Evolutionary conservation across 2,113 vertebrate species (phyloP), one percentile per base, ranked within the genome.

Genomic region (Coptodon rendalli): DNA sequence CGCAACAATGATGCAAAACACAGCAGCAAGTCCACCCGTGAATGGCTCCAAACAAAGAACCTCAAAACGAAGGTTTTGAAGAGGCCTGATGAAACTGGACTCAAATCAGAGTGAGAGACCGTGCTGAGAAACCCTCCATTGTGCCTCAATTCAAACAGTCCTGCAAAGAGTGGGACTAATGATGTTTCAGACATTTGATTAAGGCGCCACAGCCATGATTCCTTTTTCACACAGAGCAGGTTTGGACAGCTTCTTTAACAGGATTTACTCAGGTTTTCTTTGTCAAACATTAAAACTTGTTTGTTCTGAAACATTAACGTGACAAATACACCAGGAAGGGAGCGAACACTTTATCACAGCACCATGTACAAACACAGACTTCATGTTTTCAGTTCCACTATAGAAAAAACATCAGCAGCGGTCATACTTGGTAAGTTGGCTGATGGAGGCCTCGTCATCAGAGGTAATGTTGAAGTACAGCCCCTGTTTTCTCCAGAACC

Each of bases 341-440:
- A 45, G 68, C 5, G 14, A 7, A 0, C 13, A 0, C 38, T 27
- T 73, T 27, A 43, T 73, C 38, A 24, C 22, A 73, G 68, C 38
- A 27, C 38, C 22, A 9, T 0, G 43, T 10, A 19, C 16, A 9
- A 57, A 38, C n/a, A 57, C 19, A 19, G 2, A 40, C 56, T 16
- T 45, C 4, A 53, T 19, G 13, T 24, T 19, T 52, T 50, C 22
- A 29, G n/a, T 4, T 1, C 52, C 10, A 61, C 9, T 5, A 71
- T n/a, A 22, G 48, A 59, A 63, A n/a, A 31, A 71, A 38, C 63
- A 6, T n/a, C 27, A 22, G 9, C 50, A 61, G 7, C 3, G 2
- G 16, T 45, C 97, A 66, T 98, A 99, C 98, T 96, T 96, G 19
- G 95, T 86, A 19, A 99, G 93, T n/a, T 97, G 95, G 76, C 89